A percentile compares a stretch with the other conserved stretches of the same genome.
phyloP scores from a whole-genome alignment of 2,113 vertebrate genomes.

The Chamaea fasciata region DNA sequence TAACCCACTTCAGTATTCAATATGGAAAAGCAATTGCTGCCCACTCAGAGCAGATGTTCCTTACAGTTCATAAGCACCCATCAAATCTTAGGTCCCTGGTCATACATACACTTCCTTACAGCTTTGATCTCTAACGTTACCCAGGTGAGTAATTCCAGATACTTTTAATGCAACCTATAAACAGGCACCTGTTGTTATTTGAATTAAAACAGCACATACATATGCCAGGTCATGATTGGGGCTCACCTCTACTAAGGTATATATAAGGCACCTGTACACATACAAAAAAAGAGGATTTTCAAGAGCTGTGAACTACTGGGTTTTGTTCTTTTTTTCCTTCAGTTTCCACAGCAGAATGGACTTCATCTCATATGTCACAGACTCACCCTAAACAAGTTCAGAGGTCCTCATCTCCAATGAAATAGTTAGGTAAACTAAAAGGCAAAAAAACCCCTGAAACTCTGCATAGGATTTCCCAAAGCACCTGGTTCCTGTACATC shows the following conservation, averaged over 20 bases:
- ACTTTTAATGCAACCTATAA: neutral
- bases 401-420: neutral
- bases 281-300: neutral
- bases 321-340: neutral
- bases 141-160: neutral
- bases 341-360: neutral
- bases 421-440: neutral
- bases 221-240: neutral
- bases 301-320: neutral
- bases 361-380: neutral
- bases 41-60: conserved; percentile 16
- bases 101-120: neutral
- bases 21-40: conserved; percentile 30
- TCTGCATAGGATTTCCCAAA: neutral
- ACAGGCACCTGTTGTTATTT: neutral
- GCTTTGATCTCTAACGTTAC: conserved; percentile 34
- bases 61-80: neutral
- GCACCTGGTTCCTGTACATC: neutral
- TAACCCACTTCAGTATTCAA: conserved; percentile 5
- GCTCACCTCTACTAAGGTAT: neutral
- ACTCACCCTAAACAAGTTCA: neutral
- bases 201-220: neutral
- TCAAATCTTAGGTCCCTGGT: neutral
- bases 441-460: neutral
- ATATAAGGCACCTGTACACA: neutral